These are phyloP conservation scores for Orthosia gracilis DNA, from an alignment of 2,888 invertebrate species.

Conservation along the genomic window DNA sequence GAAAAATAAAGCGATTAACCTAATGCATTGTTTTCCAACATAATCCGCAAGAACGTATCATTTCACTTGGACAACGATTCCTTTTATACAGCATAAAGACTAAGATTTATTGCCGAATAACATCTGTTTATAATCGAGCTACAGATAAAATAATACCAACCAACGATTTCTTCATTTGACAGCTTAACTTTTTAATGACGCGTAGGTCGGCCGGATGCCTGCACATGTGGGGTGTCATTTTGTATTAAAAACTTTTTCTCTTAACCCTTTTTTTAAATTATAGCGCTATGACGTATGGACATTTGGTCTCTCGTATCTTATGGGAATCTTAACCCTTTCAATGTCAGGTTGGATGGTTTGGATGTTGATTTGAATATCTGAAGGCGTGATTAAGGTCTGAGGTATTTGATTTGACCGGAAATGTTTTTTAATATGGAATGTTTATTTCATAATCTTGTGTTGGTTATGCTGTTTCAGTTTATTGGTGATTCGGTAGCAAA, in stretches of 20 bases:
- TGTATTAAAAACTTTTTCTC: constrained; percentile 81
- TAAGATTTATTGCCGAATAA: constrained; percentile 85
- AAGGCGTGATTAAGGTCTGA: constrained; percentile 40
- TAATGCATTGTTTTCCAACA: constrained; percentile 39
- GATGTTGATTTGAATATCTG: constrained; percentile 41
- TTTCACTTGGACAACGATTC: constrained; percentile 60
- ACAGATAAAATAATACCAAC: constrained; percentile 78
- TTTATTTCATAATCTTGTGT: not conserved
- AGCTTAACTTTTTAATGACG: constrained; percentile 81
- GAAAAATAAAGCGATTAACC: constrained; percentile 4
- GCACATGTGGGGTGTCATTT: constrained; percentile 79
- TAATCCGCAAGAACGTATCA: constrained; percentile 52
- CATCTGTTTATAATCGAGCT: constrained; percentile 88
- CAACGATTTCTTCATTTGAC: constrained; percentile 83
- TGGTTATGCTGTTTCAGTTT: not conserved
- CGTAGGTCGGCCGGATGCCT: constrained; percentile 69
- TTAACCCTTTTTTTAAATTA: constrained; percentile 88
- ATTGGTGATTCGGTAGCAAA: not conserved
- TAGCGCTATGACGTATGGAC: constrained; percentile 82
- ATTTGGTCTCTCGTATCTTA: constrained; percentile 68
- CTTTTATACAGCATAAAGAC: constrained; percentile 72
- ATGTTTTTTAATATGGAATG: constrained; percentile 25
- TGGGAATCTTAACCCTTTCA: constrained; percentile 81
- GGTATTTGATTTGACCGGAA: constrained; percentile 50
- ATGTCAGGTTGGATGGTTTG: constrained; percentile 48